Conservation (phyloP, 35 echinoderm and acorn worm species). For the Chiridota heheva region DNA sequence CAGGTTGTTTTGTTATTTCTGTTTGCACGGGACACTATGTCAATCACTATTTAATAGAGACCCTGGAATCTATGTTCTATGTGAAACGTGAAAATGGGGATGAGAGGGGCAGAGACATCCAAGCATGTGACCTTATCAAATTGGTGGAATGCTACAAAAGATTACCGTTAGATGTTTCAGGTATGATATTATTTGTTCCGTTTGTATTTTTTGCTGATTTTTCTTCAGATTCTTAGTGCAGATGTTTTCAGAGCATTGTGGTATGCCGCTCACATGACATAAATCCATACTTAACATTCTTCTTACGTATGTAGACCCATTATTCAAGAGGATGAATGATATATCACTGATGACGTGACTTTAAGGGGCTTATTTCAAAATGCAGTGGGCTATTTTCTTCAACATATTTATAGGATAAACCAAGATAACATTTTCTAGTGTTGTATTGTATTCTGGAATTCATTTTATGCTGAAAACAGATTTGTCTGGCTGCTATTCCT, state of each 20-base stretch:
- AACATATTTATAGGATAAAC: no score
- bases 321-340: no score
- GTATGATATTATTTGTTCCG: constrained; percentile 12
- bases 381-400: no score
- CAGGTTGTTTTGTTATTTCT: constrained; percentile 94
- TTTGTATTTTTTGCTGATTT: not conserved
- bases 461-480: no score
- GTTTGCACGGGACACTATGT: constrained; percentile 80
- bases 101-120: constrained; percentile 85
- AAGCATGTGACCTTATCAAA: constrained; percentile 81
- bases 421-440: no score
- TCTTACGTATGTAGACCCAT: no score
- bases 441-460: no score
- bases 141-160: constrained; percentile 82
- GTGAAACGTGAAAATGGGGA: constrained; percentile 79
- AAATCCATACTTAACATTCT: no score
- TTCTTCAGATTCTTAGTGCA: not conserved
- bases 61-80: constrained; percentile 95
- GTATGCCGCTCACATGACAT: not conserved
- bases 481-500: no score
- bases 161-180: constrained; percentile 84
- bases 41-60: constrained; percentile 96
- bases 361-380: no score
- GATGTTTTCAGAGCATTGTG: not conserved
- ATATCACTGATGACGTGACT: no score